phyloP scores from a whole-genome alignment of 2,888 invertebrate species.

The Parapristionchus giblindavisi region DNA sequence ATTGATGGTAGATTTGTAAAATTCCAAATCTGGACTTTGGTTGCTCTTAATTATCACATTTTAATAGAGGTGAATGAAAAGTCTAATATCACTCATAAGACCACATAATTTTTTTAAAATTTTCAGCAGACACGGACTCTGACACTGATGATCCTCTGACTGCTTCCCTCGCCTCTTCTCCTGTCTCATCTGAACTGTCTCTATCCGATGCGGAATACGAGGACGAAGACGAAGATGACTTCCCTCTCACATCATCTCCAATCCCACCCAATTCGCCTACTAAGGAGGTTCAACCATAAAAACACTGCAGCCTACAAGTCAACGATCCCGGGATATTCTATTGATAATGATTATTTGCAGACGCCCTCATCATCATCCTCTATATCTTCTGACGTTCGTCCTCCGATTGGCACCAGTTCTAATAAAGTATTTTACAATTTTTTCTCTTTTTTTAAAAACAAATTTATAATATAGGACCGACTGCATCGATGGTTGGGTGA shows the following conservation, averaged over 20 bases:
- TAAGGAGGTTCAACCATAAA: no score
- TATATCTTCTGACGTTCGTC: neutral
- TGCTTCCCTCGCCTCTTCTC: slow-evolving; percentile 7
- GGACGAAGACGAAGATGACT: neutral
- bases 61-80: no score
- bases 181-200: neutral
- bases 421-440: no score
- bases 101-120: neutral
- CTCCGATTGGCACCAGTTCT: no score
- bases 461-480: slow-evolving; percentile 37
- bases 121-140: slow-evolving; percentile 33
- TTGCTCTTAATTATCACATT: no score
- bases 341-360: neutral
- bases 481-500: slow-evolving; percentile 43
- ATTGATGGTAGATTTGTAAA: no score
- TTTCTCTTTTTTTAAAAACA: no score
- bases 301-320: no score
- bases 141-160: neutral
- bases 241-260: neutral
- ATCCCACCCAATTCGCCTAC: no score
- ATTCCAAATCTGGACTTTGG: no score
- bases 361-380: neutral
- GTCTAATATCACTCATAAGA: no score
- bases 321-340: no score
- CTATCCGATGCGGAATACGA: slow-evolving; percentile 28